Evolutionary conservation across 2,888 invertebrate genomes (phyloP).

Genomic region (Lampropteryx suffumata): DNA sequence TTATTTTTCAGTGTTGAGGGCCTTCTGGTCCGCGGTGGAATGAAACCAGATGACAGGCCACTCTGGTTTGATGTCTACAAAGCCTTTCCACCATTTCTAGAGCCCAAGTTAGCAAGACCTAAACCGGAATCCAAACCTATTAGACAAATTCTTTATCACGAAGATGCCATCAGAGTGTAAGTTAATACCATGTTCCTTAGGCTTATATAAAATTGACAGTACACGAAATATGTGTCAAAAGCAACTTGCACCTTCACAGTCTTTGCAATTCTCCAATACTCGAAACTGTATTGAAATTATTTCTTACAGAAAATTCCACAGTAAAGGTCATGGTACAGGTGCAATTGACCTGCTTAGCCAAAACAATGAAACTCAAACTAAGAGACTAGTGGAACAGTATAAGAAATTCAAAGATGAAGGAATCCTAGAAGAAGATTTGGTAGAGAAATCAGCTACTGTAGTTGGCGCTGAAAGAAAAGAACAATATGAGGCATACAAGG

Average conservation of each 20-base stretch:
- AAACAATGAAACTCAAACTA: slow-evolving; percentile 80
- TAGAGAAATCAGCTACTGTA: slow-evolving; percentile 58
- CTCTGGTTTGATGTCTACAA: slow-evolving; percentile 96
- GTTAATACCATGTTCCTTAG: too few species aligned
- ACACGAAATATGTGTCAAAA: too few species aligned
- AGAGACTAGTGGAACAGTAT: slow-evolving; percentile 84
- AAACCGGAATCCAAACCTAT: slow-evolving; percentile 83
- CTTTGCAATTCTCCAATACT: too few species aligned
- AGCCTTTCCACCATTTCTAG: slow-evolving; percentile 93
- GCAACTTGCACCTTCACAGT: too few species aligned
- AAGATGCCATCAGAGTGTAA: slow-evolving; percentile 94
- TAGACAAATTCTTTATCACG: slow-evolving; percentile 89
- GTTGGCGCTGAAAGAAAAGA: slow-evolving; percentile 53
- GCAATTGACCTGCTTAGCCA: slow-evolving; percentile 79
- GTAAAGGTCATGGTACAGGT: slow-evolving; percentile 80
- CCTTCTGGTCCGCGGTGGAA: slow-evolving; percentile 89
- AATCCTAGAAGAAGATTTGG: slow-evolving; percentile 76
- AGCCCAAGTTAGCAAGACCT: slow-evolving; percentile 89
- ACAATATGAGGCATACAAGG: slow-evolving; percentile 36
- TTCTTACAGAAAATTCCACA: slow-evolving; percentile 85
- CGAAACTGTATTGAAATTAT: neutral
- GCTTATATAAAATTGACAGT: too few species aligned
- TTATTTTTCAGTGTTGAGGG: slow-evolving; percentile 85
- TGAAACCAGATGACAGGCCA: slow-evolving; percentile 92
- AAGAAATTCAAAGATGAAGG: slow-evolving; percentile 81